A percentile compares a stretch with the other conserved stretches of the same genome.
Conservation (phyloP, 2,888 invertebrate species). For the Ernsta delagoae region DNA sequence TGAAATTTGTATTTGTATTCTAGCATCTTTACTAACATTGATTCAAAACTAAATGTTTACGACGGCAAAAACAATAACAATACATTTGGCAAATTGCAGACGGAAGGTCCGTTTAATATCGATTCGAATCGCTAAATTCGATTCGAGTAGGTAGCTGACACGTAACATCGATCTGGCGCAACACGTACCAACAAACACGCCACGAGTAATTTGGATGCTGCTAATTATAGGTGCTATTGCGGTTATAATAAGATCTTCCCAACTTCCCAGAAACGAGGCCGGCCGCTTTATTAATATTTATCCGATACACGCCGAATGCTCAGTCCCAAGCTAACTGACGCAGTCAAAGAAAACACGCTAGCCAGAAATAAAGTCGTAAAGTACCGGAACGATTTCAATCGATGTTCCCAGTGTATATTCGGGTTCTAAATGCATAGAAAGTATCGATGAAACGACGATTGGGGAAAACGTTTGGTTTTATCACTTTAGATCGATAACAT, state of each 20-base stretch:
- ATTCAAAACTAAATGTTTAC: constrained; percentile 7
- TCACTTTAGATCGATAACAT: constrained; percentile 51
- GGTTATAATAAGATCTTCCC: constrained; percentile 84
- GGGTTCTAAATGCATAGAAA: constrained; percentile 73
- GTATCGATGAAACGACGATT: constrained; percentile 67
- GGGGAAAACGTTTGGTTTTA: constrained; percentile 63
- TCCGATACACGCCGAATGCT: constrained; percentile 78
- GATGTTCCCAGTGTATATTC: constrained; percentile 76
- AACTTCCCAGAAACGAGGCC: constrained; percentile 84
- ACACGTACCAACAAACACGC: constrained; percentile 67
- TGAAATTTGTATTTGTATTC: not conserved
- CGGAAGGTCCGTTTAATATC: constrained; percentile 59
- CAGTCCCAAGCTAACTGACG: constrained; percentile 80
- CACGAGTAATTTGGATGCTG: constrained; percentile 80
- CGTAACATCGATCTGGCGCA: constrained; percentile 75
- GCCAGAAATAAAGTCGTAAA: constrained; percentile 84
- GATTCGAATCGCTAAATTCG: constrained; percentile 55
- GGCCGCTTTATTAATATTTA: constrained; percentile 84
- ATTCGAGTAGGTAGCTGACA: constrained; percentile 68
- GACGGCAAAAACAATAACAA: constrained; percentile 48
- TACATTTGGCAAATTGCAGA: constrained; percentile 49
- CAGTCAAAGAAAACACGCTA: constrained; percentile 81
- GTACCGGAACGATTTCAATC: constrained; percentile 80
- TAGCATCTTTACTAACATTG: not conserved
- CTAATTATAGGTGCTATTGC: constrained; percentile 85